Conservation (phyloP, 2,888 invertebrate species). For the Hydropsyche betteni region DNA sequence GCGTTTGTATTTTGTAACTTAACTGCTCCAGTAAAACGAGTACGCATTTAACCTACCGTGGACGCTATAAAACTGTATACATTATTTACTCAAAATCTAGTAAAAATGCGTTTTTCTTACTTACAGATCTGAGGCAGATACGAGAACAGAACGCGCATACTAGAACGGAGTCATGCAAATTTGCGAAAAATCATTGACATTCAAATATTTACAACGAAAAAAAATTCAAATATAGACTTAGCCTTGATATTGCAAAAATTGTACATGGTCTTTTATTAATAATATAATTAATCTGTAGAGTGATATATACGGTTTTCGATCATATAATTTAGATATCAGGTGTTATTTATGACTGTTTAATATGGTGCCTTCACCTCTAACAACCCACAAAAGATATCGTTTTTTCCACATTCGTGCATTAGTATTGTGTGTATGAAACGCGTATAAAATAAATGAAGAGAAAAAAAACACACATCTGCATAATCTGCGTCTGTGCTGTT, state of each 20-base stretch:
- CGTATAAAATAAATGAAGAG: neutral
- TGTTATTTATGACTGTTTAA: slow-evolving; percentile 22
- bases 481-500: slow-evolving; percentile 17
- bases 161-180: too few species aligned
- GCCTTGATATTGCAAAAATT: too few species aligned
- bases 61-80: too few species aligned
- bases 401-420: neutral
- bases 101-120: too few species aligned
- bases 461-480: slow-evolving; percentile 1
- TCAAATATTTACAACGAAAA: too few species aligned
- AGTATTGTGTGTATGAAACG: neutral
- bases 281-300: neutral
- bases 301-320: slow-evolving; percentile 3
- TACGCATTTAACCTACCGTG: too few species aligned
- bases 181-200: too few species aligned
- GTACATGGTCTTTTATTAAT: too few species aligned
- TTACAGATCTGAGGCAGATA: too few species aligned
- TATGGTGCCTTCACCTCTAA: slow-evolving; percentile 17
- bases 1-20: slow-evolving; percentile 44
- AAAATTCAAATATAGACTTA: too few species aligned
- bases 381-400: slow-evolving; percentile 1
- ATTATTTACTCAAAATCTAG: too few species aligned
- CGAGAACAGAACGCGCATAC: too few species aligned
- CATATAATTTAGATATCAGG: slow-evolving; percentile 13
- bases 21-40: neutral